Percentiles rank a stretch among this genome's conserved stretches.
These are phyloP conservation scores for Riparia riparia DNA, from an alignment of 2,113 vertebrate genomes.

Conservation along the genomic window DNA sequence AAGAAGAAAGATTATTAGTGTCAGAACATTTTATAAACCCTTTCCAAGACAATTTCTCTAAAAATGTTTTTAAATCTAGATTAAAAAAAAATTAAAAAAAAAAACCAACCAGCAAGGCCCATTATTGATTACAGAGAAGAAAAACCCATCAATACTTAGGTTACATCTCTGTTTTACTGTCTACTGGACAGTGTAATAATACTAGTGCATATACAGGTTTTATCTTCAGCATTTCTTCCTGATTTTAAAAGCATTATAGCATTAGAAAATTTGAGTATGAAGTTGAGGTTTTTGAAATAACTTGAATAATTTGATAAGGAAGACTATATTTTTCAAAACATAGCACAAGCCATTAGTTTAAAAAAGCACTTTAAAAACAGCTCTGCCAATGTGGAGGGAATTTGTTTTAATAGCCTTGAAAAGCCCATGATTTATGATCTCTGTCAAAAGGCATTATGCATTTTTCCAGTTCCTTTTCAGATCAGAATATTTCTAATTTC, in stretches of 20 bases:
- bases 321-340: background rate
- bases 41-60: background rate
- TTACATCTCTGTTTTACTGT: background rate
- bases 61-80: background rate
- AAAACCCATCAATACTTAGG: background rate
- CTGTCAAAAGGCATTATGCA: conserved; percentile 44
- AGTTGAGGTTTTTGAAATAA: background rate
- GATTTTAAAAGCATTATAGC: background rate
- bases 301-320: background rate
- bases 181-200: background rate
- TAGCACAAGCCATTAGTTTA: background rate
- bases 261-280: background rate
- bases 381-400: background rate
- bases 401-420: conserved; percentile 53
- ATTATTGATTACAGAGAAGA: background rate
- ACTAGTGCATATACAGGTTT: background rate
- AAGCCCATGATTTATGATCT: conserved; percentile 43
- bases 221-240: background rate
- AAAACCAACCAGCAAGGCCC: background rate
- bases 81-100: background rate
- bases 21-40: background rate
- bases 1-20: background rate
- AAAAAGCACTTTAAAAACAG: conserved; percentile 26
- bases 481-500: conserved; percentile 39
- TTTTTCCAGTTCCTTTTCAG: conserved; percentile 42